phyloP scores from a whole-genome alignment of 2,888 invertebrate species.

The Drepana falcataria region DNA sequence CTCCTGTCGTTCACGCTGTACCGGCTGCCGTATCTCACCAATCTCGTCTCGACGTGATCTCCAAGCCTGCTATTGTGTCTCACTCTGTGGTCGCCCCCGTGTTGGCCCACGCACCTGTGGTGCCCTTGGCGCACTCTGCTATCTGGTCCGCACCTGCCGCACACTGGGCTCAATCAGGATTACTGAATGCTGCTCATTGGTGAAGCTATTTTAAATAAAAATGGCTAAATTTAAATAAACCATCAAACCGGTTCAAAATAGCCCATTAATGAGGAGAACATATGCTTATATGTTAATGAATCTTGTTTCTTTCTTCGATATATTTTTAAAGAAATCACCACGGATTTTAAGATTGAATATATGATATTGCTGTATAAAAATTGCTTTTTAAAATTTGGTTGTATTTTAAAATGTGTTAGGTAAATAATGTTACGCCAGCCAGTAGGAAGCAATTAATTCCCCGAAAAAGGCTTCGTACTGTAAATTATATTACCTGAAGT shows the following conservation, averaged over 20 bases:
- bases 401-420: no score
- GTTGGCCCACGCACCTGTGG: conserved; percentile 18
- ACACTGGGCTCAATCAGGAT: conserved; percentile 32
- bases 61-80: conserved; percentile 36
- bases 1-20: conserved; percentile 38
- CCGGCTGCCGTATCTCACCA: conserved; percentile 69
- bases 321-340: no score
- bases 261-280: no score
- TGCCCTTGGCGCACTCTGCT: conserved; percentile 48
- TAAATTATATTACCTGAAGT: not conserved
- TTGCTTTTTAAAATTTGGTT: no score
- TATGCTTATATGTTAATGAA: no score
- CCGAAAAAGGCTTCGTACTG: not conserved
- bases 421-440: not conserved
- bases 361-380: no score
- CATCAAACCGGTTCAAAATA: no score
- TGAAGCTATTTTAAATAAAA: conserved; percentile 54
- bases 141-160: conserved; percentile 45
- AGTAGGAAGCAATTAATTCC: not conserved
- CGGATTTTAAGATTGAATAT: no score
- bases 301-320: no score
- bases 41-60: conserved; percentile 55
- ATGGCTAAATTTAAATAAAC: no score
- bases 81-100: conserved; percentile 27
- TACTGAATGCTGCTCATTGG: conserved; percentile 41